phyloP scores from a whole-genome alignment of 2,888 invertebrate genomes.

The Deilephila porcellus region DNA sequence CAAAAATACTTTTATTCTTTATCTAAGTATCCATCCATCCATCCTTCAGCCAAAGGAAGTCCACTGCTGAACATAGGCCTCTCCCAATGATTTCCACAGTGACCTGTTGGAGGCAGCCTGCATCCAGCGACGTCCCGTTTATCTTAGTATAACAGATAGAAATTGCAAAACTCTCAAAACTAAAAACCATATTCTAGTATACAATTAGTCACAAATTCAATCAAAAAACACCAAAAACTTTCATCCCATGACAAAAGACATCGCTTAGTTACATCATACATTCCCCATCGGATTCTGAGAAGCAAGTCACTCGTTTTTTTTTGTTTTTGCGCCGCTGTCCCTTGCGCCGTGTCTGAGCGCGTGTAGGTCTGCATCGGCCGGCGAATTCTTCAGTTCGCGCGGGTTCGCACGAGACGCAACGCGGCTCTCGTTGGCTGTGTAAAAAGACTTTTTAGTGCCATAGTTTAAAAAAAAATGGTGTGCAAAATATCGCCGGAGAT shows the following conservation, averaged over 20 bases:
- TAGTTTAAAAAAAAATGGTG: conserved; percentile 56
- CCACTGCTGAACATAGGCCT: no score
- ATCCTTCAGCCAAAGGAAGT: no score
- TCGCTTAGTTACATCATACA: conserved; percentile 12
- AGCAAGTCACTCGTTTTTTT: background rate
- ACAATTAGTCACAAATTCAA: no score
- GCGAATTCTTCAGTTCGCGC: conserved; percentile 12
- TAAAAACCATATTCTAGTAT: no score
- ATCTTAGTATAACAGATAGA: no score
- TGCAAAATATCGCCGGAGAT: conserved; percentile 70
- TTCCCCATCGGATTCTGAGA: background rate
- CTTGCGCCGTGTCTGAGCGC: conserved; percentile 13
- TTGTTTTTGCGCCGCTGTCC: background rate
- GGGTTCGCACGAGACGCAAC: conserved; percentile 19
- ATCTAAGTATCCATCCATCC: no score
- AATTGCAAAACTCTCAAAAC: no score
- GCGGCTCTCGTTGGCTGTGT: conserved; percentile 17
- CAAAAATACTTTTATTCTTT: no score
- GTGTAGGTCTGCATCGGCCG: conserved; percentile 16
- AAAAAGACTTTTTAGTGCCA: conserved; percentile 2
- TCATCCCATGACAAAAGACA: conserved; percentile 20
- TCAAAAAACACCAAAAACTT: background rate
- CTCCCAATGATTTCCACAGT: no score
- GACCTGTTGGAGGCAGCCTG: no score
- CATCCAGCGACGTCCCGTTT: no score